Conservation (phyloP, 1,140 invertebrate genomes). For the Dendrolimus kikuchii region DNA sequence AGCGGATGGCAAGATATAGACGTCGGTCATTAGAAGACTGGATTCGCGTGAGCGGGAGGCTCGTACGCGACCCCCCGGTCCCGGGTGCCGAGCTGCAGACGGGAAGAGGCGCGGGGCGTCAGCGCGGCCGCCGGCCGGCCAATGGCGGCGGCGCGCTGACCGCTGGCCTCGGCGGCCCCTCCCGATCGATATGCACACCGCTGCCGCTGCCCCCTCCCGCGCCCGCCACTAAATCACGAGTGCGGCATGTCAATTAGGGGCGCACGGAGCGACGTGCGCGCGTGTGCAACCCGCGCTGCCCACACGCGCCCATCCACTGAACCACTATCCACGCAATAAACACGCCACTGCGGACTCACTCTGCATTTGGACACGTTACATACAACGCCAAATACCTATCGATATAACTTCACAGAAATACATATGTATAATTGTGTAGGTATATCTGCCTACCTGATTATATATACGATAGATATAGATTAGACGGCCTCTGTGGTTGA, state of each 20-base stretch:
- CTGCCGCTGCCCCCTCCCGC: slow-evolving; percentile 2
- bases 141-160: slow-evolving; percentile 24
- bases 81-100: background rate
- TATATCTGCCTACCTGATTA: too few relatives aligned
- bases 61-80: slow-evolving; percentile 4
- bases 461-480: too few relatives aligned
- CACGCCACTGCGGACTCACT: too few relatives aligned
- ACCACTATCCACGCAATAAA: too few relatives aligned
- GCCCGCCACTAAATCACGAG: slow-evolving; percentile 18
- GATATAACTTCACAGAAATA: too few relatives aligned
- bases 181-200: background rate
- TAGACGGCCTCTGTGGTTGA: too few relatives aligned
- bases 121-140: slow-evolving; percentile 12
- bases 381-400: too few relatives aligned
- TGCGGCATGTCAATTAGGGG: slow-evolving; percentile 23
- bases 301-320: background rate
- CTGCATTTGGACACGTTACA: too few relatives aligned
- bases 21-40: too few relatives aligned
- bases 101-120: slow-evolving; percentile 11
- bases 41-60: background rate
- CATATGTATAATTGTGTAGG: too few relatives aligned
- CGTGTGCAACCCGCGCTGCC: slow-evolving; percentile 5
- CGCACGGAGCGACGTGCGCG: slow-evolving; percentile 1
- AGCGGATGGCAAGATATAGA: too few relatives aligned
- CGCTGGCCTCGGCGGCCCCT: slow-evolving; percentile 6